phyloP scores from a whole-genome alignment of 2,797 vertebrate genomes.

The Ctenochaetus hawaiiensis region DNA sequence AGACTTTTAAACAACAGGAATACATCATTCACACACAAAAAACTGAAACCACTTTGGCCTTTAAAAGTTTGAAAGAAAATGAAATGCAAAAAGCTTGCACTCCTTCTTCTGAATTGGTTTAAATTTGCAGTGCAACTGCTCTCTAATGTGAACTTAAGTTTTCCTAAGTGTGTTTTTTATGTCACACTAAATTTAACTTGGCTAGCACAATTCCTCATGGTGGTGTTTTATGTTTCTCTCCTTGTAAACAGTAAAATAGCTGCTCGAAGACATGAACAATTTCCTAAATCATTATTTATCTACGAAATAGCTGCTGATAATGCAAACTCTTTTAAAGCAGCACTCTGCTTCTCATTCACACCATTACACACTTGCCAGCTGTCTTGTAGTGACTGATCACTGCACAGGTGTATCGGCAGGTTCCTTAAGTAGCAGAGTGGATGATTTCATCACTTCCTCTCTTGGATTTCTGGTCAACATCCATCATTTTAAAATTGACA shows the following conservation, averaged over 20 bases:
- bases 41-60: neutral
- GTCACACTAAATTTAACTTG: constrained; percentile 42
- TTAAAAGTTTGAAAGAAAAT: constrained; percentile 12
- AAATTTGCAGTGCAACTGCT: neutral
- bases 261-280: constrained; percentile 51
- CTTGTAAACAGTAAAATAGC: constrained; percentile 54
- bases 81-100: neutral
- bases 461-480: neutral
- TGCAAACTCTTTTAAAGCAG: constrained; percentile 41
- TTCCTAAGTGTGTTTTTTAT: constrained; percentile 28
- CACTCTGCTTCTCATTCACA: constrained; percentile 9
- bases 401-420: neutral
- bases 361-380: neutral
- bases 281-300: constrained; percentile 64
- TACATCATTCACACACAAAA: constrained; percentile 8
- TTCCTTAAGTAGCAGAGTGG: constrained; percentile 1
- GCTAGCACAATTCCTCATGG: constrained; percentile 13
- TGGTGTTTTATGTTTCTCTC: constrained; percentile 29
- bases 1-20: constrained; percentile 3
- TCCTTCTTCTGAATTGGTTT: constrained; percentile 1
- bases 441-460: neutral
- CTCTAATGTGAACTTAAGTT: constrained; percentile 2
- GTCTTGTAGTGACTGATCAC: neutral
- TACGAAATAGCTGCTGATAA: constrained; percentile 46
- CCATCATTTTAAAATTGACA: constrained; percentile 2